Percentiles rank a stretch among this genome's conserved stretches.
Conservation (phyloP, 2,797 vertebrate genomes). For the Sebastes taczanowskii region DNA sequence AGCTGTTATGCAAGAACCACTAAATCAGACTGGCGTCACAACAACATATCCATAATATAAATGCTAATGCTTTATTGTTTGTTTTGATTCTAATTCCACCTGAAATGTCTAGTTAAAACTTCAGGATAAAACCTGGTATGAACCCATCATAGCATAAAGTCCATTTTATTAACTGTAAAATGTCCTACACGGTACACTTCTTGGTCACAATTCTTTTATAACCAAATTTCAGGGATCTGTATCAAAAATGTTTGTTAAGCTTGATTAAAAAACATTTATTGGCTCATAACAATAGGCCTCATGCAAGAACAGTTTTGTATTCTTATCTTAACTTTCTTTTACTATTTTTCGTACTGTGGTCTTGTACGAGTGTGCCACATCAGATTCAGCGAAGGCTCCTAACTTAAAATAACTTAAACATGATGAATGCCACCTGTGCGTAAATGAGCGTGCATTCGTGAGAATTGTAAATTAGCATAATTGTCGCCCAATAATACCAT, state of each 20-base stretch:
- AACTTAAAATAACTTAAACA: too few relatives aligned
- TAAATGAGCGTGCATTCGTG: too few relatives aligned
- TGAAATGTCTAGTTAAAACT: not conserved
- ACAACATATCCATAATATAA: not conserved
- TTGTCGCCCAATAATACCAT: too few relatives aligned
- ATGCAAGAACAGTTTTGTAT: too few relatives aligned
- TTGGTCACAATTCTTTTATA: not conserved
- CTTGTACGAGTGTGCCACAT: too few relatives aligned
- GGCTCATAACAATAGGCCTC: not conserved
- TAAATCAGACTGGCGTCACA: not conserved
- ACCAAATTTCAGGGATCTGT: not conserved
- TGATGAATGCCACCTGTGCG: too few relatives aligned
- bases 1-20: conserved; percentile 62
- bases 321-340: too few relatives aligned
- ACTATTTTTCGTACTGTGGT: too few relatives aligned
- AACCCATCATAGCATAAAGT: not conserved
- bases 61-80: not conserved
- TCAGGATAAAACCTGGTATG: not conserved
- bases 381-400: too few relatives aligned
- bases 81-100: not conserved
- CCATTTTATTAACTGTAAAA: not conserved
- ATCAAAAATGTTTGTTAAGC: not conserved
- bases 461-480: too few relatives aligned
- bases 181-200: not conserved
- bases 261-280: not conserved